Percentiles rank a stretch among this genome's conserved stretches.
These are phyloP conservation scores for Bagarius yarrelli DNA, from an alignment of 2,113 vertebrate genomes.

Conservation along the genomic window DNA sequence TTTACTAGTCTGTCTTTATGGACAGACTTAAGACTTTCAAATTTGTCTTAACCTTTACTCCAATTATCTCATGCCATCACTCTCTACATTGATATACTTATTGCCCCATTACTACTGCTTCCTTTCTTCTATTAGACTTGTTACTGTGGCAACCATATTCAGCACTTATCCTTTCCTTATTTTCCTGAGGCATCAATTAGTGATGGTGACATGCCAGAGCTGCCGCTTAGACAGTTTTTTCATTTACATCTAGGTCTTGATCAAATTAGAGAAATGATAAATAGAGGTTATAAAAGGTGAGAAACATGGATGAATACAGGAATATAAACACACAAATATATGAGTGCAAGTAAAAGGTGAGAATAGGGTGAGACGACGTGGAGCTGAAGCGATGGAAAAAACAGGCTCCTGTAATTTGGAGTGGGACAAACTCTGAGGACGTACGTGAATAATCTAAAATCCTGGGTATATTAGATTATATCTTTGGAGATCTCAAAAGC, in stretches of 20 bases:
- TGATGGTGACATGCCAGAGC: slow-evolving; percentile 22
- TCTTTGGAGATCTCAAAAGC: background rate
- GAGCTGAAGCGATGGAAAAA: background rate
- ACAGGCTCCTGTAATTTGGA: background rate
- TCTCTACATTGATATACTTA: slow-evolving; percentile 22
- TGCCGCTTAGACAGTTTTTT: background rate
- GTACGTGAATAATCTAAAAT: slow-evolving; percentile 11
- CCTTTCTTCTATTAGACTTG: slow-evolving; percentile 40
- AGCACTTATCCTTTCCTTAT: slow-evolving; percentile 32
- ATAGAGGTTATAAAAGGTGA: background rate
- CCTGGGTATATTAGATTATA: background rate
- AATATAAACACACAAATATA: background rate
- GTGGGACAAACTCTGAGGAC: background rate
- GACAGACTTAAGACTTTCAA: background rate
- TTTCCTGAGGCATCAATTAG: slow-evolving; percentile 39
- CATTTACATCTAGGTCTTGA: background rate
- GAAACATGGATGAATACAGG: background rate
- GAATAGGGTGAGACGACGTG: background rate
- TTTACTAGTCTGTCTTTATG: background rate
- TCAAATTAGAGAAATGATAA: background rate
- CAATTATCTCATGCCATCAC: slow-evolving; percentile 13
- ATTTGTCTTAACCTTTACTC: background rate
- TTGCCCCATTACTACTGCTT: slow-evolving; percentile 22
- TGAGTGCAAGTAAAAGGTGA: slow-evolving; percentile 15
- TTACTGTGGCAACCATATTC: slow-evolving; percentile 48